Conservation (phyloP, 2,797 vertebrate genomes). For the Onychomys arenicola region DNA sequence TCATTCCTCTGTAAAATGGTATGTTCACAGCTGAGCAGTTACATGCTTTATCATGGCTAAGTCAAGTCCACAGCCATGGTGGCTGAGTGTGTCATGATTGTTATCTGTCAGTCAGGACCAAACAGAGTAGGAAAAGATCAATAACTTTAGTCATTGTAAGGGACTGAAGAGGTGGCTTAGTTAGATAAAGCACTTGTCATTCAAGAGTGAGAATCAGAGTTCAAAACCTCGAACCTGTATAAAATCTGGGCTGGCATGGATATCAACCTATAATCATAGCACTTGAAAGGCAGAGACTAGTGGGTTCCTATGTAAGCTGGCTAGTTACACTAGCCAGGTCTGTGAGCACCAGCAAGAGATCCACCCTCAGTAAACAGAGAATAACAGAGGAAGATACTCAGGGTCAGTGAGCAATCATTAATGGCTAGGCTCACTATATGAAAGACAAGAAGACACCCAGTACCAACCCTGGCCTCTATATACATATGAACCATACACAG, state of each 20-base stretch:
- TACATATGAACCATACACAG: not conserved
- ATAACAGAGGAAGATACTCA: not conserved
- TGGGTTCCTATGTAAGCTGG: too few species aligned
- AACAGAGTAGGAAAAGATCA: not conserved
- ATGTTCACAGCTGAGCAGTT: not conserved
- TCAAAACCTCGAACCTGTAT: too few species aligned
- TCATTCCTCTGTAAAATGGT: not conserved
- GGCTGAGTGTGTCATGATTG: not conserved
- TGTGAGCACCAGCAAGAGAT: not conserved
- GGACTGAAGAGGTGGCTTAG: not conserved
- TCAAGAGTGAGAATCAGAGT: not conserved
- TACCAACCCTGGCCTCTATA: not conserved
- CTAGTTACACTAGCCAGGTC: not conserved
- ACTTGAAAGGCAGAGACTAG: not conserved
- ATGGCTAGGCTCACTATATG: not conserved
- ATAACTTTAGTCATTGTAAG: not conserved
- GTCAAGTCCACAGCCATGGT: not conserved
- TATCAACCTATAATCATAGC: not conserved
- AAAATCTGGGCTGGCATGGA: not conserved
- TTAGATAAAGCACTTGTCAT: not conserved
- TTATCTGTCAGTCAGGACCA: not conserved
- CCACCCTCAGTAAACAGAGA: not conserved
- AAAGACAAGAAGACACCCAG: not conserved
- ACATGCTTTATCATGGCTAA: not conserved
- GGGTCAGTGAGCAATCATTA: not conserved